Base-by-base conservation (phyloP, 2,797 vertebrate genomes). In the Acomys russatus region DNA sequence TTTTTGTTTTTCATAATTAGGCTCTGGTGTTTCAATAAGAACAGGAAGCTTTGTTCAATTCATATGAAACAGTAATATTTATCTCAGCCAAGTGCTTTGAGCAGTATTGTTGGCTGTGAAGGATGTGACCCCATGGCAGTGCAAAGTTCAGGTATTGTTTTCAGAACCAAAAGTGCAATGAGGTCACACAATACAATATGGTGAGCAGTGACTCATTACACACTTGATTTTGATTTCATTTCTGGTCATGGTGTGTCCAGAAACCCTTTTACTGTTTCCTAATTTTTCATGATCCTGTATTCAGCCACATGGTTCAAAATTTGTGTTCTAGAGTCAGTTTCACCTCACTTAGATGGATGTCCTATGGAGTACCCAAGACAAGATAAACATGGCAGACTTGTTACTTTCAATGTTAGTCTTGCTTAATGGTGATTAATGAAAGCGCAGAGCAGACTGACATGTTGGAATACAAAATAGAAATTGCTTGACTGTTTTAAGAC, bases 401-500 rank as follows among this genome's bases (percentile, higher is more conserved):
- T 73, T 35, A 1, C 85, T 95, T 79, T 9, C 18, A 71, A 0
- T 92, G 25, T 90, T 9, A 68, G 22, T 93, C 68, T 88, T 95
- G 63, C 49, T 71, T 88, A 35, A 51, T 70, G 63, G 10, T 90
- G 74, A 91, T 18, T 35, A 71, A 59, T 86, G 10, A 88, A 78
- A 89, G 68, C 56, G 85, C 20, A 85, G 74, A 78, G 15, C 76
- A 73, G 93, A 78, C 78, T 44, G 33, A 68, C 91, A 4, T 93
- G 44, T 66, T 82, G 80, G 33, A 51, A 33, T 35, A 88, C 86
- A 91, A 38, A 33, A 35, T 88, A 1, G 91, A 92, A 85, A 71
- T 38, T 73, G 33, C 23, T 11, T 73, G 35, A 38, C 25, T 79
- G 15, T 76, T 92, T 68, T 90, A 90, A 25, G 44, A n/a, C 88